These are phyloP conservation scores for Paradisaea rubra DNA, from an alignment of 2,113 vertebrate species.

Conservation along the genomic window DNA sequence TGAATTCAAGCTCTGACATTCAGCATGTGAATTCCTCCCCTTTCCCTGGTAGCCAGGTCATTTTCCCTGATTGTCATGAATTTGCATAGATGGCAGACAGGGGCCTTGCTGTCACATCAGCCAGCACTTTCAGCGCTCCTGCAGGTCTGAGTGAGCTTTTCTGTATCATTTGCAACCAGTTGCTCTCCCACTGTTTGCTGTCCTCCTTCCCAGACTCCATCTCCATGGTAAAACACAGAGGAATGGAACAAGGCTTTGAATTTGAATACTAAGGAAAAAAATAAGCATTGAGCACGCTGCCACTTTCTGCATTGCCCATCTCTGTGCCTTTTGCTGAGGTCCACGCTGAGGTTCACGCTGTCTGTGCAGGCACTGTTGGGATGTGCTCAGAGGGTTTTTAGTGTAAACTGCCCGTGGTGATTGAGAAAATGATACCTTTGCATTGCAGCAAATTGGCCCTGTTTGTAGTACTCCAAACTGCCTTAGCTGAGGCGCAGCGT, in stretches of 20 bases:
- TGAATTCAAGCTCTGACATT: not conserved
- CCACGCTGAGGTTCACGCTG: accelerated
- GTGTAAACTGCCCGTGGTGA: not conserved
- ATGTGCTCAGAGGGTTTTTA: not conserved
- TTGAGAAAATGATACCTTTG: not conserved
- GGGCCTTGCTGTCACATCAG: not conserved
- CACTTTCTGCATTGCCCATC: not conserved
- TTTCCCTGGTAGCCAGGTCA: not conserved
- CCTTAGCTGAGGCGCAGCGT: not conserved
- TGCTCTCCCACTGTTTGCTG: not conserved
- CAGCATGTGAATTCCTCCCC: not conserved
- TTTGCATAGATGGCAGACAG: not conserved
- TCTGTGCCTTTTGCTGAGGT: not conserved
- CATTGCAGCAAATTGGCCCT: not conserved
- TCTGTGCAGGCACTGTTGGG: not conserved
- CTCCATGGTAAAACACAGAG: not conserved
- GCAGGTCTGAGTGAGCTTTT: not conserved
- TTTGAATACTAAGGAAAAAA: not conserved
- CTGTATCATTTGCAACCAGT: not conserved
- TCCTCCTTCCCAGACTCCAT: not conserved
- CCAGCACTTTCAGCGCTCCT: not conserved
- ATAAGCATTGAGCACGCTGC: not conserved
- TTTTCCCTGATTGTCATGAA: not conserved
- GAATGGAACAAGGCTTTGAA: not conserved
- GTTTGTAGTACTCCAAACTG: not conserved